phyloP scores from a whole-genome alignment of 2,888 invertebrate genomes.

The Drosophila helvetica region DNA sequence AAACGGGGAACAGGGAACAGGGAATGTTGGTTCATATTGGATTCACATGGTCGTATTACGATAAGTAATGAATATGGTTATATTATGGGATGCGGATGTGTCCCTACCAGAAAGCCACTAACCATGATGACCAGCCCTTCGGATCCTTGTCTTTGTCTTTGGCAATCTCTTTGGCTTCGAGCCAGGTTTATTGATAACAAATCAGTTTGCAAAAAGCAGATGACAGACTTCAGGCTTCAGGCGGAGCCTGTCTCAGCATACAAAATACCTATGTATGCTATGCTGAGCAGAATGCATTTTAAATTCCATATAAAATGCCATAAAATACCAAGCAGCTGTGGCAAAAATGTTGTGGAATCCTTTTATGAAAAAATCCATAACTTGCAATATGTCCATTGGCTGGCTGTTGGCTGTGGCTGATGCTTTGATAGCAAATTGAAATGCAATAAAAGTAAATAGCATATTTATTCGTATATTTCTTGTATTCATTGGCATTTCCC shows the following conservation, averaged over 20 bases:
- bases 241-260: constrained; percentile 11
- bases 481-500: constrained; percentile 18
- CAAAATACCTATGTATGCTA: neutral
- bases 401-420: constrained; percentile 8
- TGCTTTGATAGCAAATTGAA: constrained; percentile 57
- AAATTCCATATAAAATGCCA: constrained; percentile 63
- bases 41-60: neutral
- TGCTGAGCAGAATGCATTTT: constrained; percentile 33
- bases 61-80: neutral
- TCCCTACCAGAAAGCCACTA: too few relatives aligned
- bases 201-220: constrained; percentile 34
- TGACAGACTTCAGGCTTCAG: constrained; percentile 28
- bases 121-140: too few relatives aligned
- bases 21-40: neutral
- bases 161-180: constrained; percentile 27
- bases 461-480: constrained; percentile 41
- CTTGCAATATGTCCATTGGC: constrained; percentile 34
- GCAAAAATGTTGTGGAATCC: constrained; percentile 6
- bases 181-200: constrained; percentile 47
- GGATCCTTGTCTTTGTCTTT: constrained; percentile 1
- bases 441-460: constrained; percentile 52
- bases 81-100: too few relatives aligned
- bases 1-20: too few relatives aligned
- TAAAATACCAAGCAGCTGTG: constrained; percentile 10
- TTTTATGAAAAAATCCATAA: constrained; percentile 20